Base-by-base conservation (phyloP, 2,113 vertebrate genomes). In the Hippopotamus amphibius region DNA sequence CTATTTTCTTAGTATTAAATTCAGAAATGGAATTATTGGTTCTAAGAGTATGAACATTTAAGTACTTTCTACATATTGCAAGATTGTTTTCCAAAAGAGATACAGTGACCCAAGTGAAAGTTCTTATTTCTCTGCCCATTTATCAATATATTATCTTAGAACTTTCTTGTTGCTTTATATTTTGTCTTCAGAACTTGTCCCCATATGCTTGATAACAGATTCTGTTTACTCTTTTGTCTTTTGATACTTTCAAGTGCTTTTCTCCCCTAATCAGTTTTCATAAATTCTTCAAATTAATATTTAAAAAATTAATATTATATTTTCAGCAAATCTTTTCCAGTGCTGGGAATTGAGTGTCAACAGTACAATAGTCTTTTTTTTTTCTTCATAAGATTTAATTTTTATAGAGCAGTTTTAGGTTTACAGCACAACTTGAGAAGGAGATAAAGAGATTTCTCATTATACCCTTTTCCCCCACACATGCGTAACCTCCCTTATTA, bases 1-100 rank as follows among this genome's bases (percentile, higher is more conserved):
- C 68, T 72, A 1, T 61, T 72, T 94, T 79, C 50, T 88, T 84
- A 61, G 71, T 65, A 89, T 91, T 88, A 84, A 84, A 88, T 93
- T 90, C 41, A 93, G 77, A 92, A 41, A 93, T 91, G 53, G 30
- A 83, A 65, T 95, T 63, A 43, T 9, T 93, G 43, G 15, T 90
- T 93, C 57, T 82, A 55, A 95, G 82, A 33, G 7, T 76, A 48
- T 66, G 68, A 83, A 87, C 53, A 83, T 61, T 76, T 82, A 87
- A 69, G 21, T 91, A 50, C 37, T 82, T 93, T 53, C 26, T 79
- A 1, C 43, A 59, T 24, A 72, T 61, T 28, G n/a, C 37, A 5
- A 74, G 22, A 55, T 59, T 81, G 33, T 90, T 95, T 94, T 66
- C 82, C 37, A 46, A 43, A 85, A 87, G 65, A 63, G 6, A 24